Percentiles rank a stretch among this genome's conserved stretches.
Conservation (phyloP, 1,140 invertebrate genomes). For the Zaprionus camerounensis region DNA sequence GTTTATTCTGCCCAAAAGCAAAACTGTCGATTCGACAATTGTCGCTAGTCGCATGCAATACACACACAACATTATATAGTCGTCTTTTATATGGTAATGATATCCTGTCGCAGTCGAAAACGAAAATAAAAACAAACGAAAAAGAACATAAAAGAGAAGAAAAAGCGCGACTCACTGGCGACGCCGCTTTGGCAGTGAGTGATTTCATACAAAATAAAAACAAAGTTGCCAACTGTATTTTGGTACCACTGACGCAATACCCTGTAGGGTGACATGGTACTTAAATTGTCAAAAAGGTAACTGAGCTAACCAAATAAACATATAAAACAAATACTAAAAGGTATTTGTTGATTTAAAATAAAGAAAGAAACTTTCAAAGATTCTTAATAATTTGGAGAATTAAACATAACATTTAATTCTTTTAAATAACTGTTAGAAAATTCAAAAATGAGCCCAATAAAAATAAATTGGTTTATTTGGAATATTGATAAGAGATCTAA, state of each 20-base stretch:
- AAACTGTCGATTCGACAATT: conserved; percentile 49
- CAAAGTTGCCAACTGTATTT: conserved; percentile 32
- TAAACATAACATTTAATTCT: no score
- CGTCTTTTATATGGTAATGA: conserved; percentile 75
- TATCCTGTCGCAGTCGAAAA: conserved; percentile 60
- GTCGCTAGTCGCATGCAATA: conserved; percentile 57
- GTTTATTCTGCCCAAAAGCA: conserved; percentile 11
- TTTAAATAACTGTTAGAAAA: no score
- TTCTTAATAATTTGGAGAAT: no score
- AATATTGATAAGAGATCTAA: no score
- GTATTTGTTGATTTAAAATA: no score
- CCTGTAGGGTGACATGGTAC: conserved; percentile 16
- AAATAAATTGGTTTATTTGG: no score
- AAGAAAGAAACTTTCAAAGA: no score
- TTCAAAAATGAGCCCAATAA: no score
- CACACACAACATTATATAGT: conserved; percentile 31
- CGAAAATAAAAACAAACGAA: conserved; percentile 37
- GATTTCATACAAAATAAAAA: conserved; percentile 55
- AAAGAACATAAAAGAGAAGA: conserved; percentile 37
- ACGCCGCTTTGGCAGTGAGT: conserved; percentile 56
- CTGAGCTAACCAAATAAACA: background rate
- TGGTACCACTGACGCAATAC: conserved; percentile 31
- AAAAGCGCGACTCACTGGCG: conserved; percentile 70
- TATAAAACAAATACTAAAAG: background rate
- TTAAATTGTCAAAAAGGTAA: no score